Conservation (phyloP, 2,797 vertebrate genomes). For the Gallinago solitaria region DNA sequence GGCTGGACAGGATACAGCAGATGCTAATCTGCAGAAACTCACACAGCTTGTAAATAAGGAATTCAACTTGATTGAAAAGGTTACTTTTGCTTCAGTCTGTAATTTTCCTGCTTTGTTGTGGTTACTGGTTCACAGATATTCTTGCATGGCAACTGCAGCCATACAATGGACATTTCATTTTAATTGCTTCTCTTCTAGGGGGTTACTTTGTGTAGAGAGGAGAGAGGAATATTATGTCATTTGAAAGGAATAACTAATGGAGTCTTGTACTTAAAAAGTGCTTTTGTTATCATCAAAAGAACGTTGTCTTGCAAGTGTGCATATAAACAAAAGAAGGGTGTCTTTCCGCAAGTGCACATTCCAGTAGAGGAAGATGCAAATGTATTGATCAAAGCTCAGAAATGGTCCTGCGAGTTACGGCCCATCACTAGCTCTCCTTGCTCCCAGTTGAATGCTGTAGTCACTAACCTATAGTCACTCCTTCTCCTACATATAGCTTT, state of each 20-base stretch:
- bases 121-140: constrained; percentile 39
- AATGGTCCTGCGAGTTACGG: not conserved
- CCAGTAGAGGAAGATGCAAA: not conserved
- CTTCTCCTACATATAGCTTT: not conserved
- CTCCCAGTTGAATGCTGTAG: not conserved
- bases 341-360: not conserved
- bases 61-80: constrained; percentile 99
- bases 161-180: not conserved
- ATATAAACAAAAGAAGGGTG: not conserved
- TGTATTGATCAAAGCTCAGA: not conserved
- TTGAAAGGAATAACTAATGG: constrained; percentile 6
- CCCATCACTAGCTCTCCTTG: not conserved
- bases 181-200: not conserved
- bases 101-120: constrained; percentile 24
- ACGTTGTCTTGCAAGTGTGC: not conserved
- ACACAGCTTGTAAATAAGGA: constrained; percentile 99
- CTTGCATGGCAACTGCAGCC: constrained; percentile 6
- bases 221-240: not conserved
- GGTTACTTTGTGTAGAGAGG: not conserved
- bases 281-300: not conserved
- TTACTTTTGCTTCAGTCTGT: constrained; percentile 78
- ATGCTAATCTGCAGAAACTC: constrained; percentile 98
- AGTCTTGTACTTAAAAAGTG: not conserved
- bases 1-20: constrained; percentile 87
- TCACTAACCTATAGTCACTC: not conserved